A percentile compares a stretch with the other conserved stretches of the same genome.
phyloP scores from a whole-genome alignment of 2,797 vertebrate species.

The Tarsius wallacei region DNA sequence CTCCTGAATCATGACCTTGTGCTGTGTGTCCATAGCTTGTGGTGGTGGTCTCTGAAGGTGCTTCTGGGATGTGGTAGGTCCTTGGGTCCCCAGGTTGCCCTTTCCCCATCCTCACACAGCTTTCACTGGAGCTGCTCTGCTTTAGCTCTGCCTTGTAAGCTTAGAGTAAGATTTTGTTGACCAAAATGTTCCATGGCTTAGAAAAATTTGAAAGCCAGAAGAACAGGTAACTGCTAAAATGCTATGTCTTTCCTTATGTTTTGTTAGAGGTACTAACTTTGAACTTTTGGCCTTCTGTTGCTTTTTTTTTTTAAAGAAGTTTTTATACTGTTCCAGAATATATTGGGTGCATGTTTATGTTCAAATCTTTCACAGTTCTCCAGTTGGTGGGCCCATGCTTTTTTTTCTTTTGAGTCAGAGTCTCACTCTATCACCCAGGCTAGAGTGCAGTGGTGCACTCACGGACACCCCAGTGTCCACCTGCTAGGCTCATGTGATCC shows the following conservation, averaged over 20 bases:
- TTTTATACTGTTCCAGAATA: slow-evolving; percentile 11
- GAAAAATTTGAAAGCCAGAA: not conserved
- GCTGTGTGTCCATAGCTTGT: not conserved
- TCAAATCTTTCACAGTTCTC: not conserved
- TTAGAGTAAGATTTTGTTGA: slow-evolving; percentile 19
- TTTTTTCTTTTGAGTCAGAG: too few relatives aligned
- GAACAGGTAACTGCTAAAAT: slow-evolving; percentile 3
- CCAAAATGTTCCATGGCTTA: not conserved
- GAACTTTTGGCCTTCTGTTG: not conserved
- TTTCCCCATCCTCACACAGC: not conserved
- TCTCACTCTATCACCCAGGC: too few relatives aligned
- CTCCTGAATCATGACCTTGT: not conserved
- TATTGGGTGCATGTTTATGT: not conserved
- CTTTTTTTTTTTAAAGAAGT: not conserved
- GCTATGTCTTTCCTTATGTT: not conserved
- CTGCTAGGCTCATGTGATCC: too few relatives aligned
- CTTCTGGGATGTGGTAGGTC: not conserved
- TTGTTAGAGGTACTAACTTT: slow-evolving; percentile 28
- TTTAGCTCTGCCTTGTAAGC: not conserved
- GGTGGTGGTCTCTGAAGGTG: not conserved
- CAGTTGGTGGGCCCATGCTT: too few relatives aligned
- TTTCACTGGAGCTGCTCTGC: not conserved
- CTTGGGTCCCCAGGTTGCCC: not conserved
- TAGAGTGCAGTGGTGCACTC: too few relatives aligned
- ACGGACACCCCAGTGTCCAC: too few relatives aligned